These are phyloP conservation scores for Prinia subflava DNA, from an alignment of 2,113 vertebrate species.

Conservation along the genomic window DNA sequence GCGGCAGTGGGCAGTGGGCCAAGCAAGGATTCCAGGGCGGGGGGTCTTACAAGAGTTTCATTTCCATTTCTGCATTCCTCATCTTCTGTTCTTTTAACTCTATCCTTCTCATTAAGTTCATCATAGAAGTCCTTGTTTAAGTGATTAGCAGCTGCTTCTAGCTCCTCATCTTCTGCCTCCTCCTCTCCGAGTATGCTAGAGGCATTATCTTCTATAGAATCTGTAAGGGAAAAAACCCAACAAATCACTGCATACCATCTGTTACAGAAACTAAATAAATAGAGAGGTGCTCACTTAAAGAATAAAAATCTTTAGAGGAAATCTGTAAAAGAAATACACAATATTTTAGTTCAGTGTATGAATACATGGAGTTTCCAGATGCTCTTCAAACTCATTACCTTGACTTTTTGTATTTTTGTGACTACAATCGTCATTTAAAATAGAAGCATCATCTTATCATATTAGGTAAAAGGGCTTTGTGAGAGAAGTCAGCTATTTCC, in stretches of 20 bases:
- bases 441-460: not conserved
- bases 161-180: constrained; percentile 83
- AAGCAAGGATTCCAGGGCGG: constrained; percentile 82
- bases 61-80: not conserved
- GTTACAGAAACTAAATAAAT: not conserved
- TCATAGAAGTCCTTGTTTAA: constrained; percentile 82
- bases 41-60: constrained; percentile 53
- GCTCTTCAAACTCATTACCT: not conserved
- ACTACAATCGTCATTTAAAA: not conserved
- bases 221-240: constrained; percentile 50
- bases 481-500: not conserved
- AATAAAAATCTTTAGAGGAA: not conserved
- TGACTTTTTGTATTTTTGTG: not conserved
- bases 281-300: not conserved
- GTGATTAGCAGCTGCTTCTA: constrained; percentile 86
- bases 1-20: constrained; percentile 87
- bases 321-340: not conserved
- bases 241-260: not conserved
- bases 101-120: constrained; percentile 77
- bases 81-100: not conserved
- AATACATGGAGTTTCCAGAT: not conserved
- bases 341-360: not conserved
- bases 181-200: constrained; percentile 75
- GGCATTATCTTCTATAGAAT: constrained; percentile 69
- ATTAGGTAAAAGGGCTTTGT: not conserved